These are phyloP conservation scores for Pyrgilauda ruficollis DNA, from an alignment of 2,113 vertebrate species.

Conservation along the genomic window DNA sequence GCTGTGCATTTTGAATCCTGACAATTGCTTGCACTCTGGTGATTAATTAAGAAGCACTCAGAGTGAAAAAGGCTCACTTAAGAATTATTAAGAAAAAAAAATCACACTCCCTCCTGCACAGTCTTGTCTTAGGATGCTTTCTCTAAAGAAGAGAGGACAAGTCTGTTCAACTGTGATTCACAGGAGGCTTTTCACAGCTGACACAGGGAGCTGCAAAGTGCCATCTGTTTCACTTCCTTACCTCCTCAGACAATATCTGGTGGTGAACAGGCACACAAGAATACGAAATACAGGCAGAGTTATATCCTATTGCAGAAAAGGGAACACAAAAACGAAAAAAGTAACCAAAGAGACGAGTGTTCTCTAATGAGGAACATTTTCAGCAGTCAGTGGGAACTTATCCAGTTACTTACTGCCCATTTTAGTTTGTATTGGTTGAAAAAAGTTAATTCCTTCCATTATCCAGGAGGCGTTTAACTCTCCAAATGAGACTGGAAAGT, in stretches of 20 bases:
- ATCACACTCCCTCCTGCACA: background rate
- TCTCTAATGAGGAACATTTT: background rate
- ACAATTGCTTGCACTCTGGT: background rate
- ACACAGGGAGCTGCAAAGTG: background rate
- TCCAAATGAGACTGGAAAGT: background rate
- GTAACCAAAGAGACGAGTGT: background rate
- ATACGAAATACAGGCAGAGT: background rate
- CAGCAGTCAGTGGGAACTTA: background rate
- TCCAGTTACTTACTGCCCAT: background rate
- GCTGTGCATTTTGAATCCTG: background rate
- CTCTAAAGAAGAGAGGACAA: background rate
- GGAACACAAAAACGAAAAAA: background rate
- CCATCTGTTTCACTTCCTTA: background rate
- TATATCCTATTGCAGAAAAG: background rate
- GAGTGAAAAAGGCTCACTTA: background rate
- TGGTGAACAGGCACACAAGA: background rate
- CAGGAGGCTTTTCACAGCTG: background rate
- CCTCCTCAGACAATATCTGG: background rate
- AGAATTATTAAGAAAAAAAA: background rate
- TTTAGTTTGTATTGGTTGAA: background rate
- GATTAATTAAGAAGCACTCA: background rate
- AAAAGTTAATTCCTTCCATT: background rate
- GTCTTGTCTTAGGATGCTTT: background rate
- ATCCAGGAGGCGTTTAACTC: background rate
- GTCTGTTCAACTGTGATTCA: background rate